Conservation (phyloP, 2,113 vertebrate genomes). For the Periophthalmus modestus region DNA sequence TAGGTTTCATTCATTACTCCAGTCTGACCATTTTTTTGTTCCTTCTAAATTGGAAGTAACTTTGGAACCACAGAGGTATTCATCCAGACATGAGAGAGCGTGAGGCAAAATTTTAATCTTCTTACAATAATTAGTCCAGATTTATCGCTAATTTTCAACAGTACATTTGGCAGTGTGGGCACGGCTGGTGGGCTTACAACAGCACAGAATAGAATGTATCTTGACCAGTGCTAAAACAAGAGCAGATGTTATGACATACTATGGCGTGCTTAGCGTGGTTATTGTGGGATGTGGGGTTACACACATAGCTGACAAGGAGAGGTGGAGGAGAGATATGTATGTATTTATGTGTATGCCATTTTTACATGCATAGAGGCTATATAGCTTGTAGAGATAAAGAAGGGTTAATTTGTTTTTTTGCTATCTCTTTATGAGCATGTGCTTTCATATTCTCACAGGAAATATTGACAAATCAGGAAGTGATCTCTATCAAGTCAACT, state of each 20-base stretch:
- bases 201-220: conserved; percentile 12
- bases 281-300: conserved; percentile 18
- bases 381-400: neutral
- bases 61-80: neutral
- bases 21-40: neutral
- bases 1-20: neutral
- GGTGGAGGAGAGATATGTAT: too few species aligned
- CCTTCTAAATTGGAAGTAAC: neutral
- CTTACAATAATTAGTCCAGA: conserved; percentile 12
- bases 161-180: conserved; percentile 1
- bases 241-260: conserved; percentile 10
- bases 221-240: conserved; percentile 10
- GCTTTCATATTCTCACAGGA: too few species aligned
- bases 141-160: neutral
- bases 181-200: neutral
- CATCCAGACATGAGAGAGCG: neutral
- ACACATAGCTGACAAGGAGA: too few species aligned
- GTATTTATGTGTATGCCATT: neutral
- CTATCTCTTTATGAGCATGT: too few species aligned
- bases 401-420: neutral
- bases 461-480: too few species aligned
- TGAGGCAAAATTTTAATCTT: neutral
- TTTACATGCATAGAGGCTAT: neutral
- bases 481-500: too few species aligned
- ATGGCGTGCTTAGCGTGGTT: conserved; percentile 11